These are phyloP conservation scores for Phyto melanocephala DNA, from an alignment of 2,888 invertebrate species.

Conservation along the genomic window DNA sequence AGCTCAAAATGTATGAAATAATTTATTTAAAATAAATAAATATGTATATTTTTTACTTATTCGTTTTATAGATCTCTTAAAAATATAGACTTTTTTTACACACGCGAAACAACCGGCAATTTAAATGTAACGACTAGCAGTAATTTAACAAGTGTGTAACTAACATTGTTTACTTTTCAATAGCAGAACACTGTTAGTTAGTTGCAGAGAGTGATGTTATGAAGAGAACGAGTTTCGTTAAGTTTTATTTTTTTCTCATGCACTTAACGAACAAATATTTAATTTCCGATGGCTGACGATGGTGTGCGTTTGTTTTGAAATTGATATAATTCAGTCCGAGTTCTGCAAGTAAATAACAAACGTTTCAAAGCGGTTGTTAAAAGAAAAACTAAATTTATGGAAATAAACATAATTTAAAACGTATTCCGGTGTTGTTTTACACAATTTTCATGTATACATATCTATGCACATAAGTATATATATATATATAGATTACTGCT, in stretches of 20 bases:
- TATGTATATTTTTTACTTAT: neutral
- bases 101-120: conserved; percentile 36
- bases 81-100: no score
- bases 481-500: neutral
- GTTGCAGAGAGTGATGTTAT: neutral
- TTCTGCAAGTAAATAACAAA: conserved; percentile 53
- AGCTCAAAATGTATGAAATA: no score
- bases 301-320: conserved; percentile 36
- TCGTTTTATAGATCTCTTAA: no score
- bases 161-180: conserved; percentile 57
- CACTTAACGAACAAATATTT: conserved; percentile 54
- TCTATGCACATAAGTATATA: neutral
- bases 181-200: conserved; percentile 4
- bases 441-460: no score
- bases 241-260: conserved; percentile 38
- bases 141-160: conserved; percentile 1
- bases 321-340: conserved; percentile 55
- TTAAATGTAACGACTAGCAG: neutral
- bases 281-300: conserved; percentile 46
- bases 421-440: conserved; percentile 39
- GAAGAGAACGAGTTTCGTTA: conserved; percentile 17
- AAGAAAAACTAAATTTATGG: neutral
- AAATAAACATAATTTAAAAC: conserved; percentile 20
- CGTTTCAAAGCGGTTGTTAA: conserved; percentile 51
- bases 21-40: no score